Conservation (phyloP, 2,113 vertebrate species). For the Calidris pygmaea region DNA sequence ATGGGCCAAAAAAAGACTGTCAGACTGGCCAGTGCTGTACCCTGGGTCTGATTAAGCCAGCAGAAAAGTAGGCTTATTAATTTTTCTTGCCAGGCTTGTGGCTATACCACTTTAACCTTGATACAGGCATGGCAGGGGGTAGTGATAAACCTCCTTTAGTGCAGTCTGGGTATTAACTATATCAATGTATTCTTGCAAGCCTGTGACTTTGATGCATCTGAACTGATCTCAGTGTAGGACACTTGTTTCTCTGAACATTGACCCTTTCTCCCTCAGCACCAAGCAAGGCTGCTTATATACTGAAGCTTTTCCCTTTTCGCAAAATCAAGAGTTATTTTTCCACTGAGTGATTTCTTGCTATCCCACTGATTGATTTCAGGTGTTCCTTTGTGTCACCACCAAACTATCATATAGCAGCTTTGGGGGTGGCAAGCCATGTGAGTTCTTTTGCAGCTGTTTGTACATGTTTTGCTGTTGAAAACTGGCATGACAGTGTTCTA, state of each 20-base stretch:
- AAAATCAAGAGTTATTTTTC: background rate
- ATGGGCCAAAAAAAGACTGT: no score
- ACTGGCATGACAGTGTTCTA: fast-evolving
- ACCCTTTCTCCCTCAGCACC: background rate
- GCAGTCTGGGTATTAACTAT: background rate
- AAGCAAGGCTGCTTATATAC: background rate
- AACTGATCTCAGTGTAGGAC: background rate
- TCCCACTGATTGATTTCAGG: background rate
- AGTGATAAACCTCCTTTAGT: background rate
- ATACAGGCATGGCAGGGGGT: no score
- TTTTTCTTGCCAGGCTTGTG: background rate
- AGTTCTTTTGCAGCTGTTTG: background rate
- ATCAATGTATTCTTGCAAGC: background rate
- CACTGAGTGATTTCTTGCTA: background rate
- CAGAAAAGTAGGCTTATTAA: background rate
- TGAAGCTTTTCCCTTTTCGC: background rate
- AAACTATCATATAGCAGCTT: background rate
- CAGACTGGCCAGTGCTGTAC: background rate
- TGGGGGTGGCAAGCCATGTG: background rate
- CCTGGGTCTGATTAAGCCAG: background rate
- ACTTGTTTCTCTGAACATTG: background rate
- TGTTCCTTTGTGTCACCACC: background rate
- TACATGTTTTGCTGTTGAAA: background rate
- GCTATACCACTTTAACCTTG: background rate
- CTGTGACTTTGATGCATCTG: background rate